phyloP scores from a whole-genome alignment of 2,113 vertebrate genomes.

The Buteo buteo region DNA sequence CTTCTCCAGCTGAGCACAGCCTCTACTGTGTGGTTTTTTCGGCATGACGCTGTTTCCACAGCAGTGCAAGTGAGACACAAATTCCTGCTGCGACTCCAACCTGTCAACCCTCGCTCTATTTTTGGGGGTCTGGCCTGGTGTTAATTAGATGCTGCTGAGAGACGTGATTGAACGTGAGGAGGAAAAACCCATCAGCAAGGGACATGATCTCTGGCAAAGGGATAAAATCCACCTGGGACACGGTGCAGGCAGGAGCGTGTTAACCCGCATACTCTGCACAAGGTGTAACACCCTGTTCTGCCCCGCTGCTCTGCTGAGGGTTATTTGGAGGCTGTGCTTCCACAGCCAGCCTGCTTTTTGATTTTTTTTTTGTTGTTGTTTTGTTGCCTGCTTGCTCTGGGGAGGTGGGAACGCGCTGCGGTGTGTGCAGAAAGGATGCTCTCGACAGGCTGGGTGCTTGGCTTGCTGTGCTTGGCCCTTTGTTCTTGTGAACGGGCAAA shows the following conservation, averaged over 20 bases:
- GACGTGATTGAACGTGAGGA: background rate
- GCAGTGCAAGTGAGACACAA: too few relatives aligned
- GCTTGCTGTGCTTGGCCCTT: background rate
- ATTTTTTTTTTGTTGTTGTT: too few relatives aligned
- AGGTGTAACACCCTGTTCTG: background rate
- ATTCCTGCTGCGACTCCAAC: background rate
- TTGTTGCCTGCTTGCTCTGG: background rate
- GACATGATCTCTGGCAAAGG: background rate
- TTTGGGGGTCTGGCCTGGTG: background rate
- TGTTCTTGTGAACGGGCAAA: background rate
- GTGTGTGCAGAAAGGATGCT: background rate
- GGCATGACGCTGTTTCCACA: background rate
- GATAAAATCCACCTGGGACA: too few relatives aligned
- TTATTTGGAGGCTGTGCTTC: background rate
- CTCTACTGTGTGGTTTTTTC: accelerated
- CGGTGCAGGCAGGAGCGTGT: too few relatives aligned
- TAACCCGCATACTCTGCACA: background rate
- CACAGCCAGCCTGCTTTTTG: background rate
- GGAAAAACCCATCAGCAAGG: background rate
- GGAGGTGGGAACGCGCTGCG: background rate
- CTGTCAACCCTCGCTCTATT: too few relatives aligned
- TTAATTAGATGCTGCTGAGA: background rate
- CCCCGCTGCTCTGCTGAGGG: background rate
- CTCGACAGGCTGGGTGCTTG: too few relatives aligned
- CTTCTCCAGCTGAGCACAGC: background rate